Evolutionary conservation across 2,113 vertebrate genomes (phyloP).

Genomic region (Otus sunia): DNA sequence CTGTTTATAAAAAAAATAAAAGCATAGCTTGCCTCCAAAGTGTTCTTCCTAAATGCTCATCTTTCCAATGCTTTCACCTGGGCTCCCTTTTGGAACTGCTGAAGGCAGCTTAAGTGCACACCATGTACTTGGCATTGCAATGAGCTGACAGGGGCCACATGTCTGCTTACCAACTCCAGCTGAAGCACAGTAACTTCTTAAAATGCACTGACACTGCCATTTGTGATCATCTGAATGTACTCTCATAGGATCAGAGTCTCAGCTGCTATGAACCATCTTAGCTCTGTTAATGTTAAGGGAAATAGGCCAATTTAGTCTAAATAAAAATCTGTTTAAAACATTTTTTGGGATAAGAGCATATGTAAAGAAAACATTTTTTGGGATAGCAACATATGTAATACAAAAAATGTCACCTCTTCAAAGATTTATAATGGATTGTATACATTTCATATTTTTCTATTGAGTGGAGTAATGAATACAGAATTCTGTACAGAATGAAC

Average conservation of each 20-base stretch:
- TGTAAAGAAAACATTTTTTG: not conserved
- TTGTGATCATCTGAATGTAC: not conserved
- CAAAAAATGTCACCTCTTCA: not conserved
- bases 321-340: not conserved
- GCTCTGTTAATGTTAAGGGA: not conserved
- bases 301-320: not conserved
- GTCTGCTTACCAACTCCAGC: conserved; percentile 9
- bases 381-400: not conserved
- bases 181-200: not conserved
- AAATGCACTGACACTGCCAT: not conserved
- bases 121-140: not conserved
- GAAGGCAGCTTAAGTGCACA: not conserved
- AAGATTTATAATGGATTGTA: not conserved
- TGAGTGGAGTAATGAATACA: not conserved
- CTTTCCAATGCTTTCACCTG: not conserved
- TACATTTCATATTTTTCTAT: not conserved
- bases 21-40: not conserved
- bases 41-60: not conserved
- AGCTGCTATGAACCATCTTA: not conserved
- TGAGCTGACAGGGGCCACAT: not conserved
- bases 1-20: not conserved
- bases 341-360: not conserved
- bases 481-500: not conserved
- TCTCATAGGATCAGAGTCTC: not conserved
- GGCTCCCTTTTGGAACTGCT: not conserved